Conservation (phyloP, 2,888 invertebrate species). For the Cryptus viduatorius region DNA sequence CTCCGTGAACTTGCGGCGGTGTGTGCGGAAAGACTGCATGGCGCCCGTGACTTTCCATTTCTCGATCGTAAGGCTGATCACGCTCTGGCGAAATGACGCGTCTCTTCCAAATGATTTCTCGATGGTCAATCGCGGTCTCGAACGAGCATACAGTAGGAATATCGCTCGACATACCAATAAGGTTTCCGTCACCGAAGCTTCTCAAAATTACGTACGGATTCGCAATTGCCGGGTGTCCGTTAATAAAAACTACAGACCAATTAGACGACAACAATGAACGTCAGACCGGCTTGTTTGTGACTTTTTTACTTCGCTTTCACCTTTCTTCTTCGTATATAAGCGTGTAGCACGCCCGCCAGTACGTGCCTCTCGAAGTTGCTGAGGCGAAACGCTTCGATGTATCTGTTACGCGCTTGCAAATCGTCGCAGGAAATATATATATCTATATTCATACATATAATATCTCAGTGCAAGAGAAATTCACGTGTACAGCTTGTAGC, state of each 20-base stretch:
- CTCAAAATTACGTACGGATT: conserved; percentile 7
- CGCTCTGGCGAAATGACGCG: conserved; percentile 8
- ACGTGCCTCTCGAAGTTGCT: conserved; percentile 7
- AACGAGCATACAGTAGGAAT: not conserved
- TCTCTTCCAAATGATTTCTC: not conserved
- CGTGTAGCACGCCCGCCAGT: not conserved
- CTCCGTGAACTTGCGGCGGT: not conserved
- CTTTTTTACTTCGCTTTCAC: conserved; percentile 65
- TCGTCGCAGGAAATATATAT: not conserved
- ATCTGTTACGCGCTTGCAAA: conserved; percentile 25
- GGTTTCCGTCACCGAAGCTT: not conserved
- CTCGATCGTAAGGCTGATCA: conserved; percentile 43
- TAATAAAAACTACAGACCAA: not conserved
- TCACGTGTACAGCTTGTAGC: too few relatives aligned
- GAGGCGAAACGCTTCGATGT: conserved; percentile 38
- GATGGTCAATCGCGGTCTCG: not conserved
- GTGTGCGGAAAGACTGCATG: conserved; percentile 20
- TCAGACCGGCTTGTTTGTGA: not conserved
- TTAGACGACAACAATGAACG: not conserved
- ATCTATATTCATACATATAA: too few relatives aligned
- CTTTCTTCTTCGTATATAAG: conserved; percentile 54
- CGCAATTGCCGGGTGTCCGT: not conserved
- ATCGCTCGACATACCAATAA: not conserved
- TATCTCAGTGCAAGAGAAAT: too few relatives aligned
- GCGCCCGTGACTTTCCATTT: conserved; percentile 60